A percentile compares a stretch with the other conserved stretches of the same genome.
These are phyloP conservation scores for Rhadinocentrus ornatus DNA, from an alignment of 2,797 vertebrate genomes.

Conservation along the genomic window DNA sequence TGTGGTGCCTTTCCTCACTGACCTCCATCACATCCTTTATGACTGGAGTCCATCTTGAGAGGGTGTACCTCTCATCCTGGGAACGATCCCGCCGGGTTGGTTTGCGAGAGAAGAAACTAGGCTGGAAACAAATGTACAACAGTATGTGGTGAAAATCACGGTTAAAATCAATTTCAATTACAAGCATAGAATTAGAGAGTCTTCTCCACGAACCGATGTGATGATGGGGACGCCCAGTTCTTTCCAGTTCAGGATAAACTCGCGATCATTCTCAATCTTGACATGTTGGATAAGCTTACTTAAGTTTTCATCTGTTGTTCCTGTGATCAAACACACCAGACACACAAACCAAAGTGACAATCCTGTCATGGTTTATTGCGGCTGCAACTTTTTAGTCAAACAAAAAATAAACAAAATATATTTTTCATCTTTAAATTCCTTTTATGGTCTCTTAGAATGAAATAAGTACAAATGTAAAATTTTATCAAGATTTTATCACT, in stretches of 20 bases:
- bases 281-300: constrained; percentile 96
- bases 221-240: constrained; percentile 92
- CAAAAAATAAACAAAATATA: background rate
- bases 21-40: constrained; percentile 99
- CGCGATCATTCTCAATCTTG: constrained; percentile 90
- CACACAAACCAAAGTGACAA: constrained; percentile 11
- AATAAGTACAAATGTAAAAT: no score
- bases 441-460: background rate
- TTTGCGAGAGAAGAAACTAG: constrained; percentile 77
- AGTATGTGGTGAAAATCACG: background rate
- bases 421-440: background rate
- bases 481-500: no score
- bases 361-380: background rate
- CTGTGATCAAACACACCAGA: constrained; percentile 70
- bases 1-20: constrained; percentile 30
- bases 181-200: background rate
- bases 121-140: constrained; percentile 56
- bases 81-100: constrained; percentile 87
- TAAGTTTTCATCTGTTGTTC: constrained; percentile 95
- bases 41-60: constrained; percentile 95
- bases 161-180: background rate
- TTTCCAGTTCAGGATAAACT: constrained; percentile 96
- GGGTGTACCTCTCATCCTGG: constrained; percentile 89
- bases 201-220: constrained; percentile 72
- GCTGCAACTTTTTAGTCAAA: rapidly evolving